phyloP scores from a whole-genome alignment of 2,113 vertebrate genomes.

The Petrocephalus microphthalmus region DNA sequence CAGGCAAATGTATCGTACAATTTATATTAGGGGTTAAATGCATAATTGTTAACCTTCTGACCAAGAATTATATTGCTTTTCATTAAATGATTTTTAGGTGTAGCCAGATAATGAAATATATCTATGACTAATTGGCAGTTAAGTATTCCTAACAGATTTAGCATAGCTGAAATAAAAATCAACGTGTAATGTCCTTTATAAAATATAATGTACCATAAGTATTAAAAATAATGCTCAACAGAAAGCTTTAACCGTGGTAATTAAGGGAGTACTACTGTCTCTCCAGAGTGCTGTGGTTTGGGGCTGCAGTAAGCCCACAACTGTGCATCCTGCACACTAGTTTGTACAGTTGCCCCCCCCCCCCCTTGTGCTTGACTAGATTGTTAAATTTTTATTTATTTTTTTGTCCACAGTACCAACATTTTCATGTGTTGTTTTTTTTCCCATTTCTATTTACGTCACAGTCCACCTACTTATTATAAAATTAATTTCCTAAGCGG shows the following conservation, averaged over 20 bases:
- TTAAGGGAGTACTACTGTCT: neutral
- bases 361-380: neutral
- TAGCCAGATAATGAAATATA: neutral
- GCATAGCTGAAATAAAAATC: neutral
- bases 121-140: neutral
- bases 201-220: constrained; percentile 1
- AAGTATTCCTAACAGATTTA: neutral
- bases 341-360: neutral
- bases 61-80: constrained; percentile 8
- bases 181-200: neutral
- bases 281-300: neutral
- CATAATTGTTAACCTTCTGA: constrained; percentile 22
- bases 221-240: neutral
- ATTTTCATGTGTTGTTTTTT: neutral
- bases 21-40: constrained; percentile 16
- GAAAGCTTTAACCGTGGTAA: neutral
- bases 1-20: constrained; percentile 15
- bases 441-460: neutral
- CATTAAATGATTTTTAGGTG: constrained; percentile 9
- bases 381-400: too few relatives aligned
- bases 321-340: neutral
- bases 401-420: neutral
- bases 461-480: neutral
- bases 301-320: neutral
- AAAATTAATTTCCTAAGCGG: neutral